These are phyloP conservation scores for Siniperca knerii DNA, from an alignment of 2,113 vertebrate species.

Conservation along the genomic window DNA sequence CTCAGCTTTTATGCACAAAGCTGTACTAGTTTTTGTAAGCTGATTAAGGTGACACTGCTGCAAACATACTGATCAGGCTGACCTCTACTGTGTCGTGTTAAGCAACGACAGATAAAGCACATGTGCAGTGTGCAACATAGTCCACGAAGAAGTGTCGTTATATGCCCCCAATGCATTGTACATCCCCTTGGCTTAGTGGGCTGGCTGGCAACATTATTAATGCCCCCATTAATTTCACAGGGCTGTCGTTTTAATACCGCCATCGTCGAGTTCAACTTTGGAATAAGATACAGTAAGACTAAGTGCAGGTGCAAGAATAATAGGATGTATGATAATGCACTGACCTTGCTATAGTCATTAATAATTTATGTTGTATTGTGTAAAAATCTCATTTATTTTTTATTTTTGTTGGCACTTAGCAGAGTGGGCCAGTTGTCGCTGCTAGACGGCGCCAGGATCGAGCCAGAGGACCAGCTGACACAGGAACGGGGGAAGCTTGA, in stretches of 20 bases:
- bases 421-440: conserved; percentile 31
- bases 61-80: background rate
- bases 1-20: background rate
- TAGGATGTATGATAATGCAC: conserved; percentile 34
- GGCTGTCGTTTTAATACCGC: conserved; percentile 47
- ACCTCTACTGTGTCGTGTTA: background rate
- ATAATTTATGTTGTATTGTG: conserved; percentile 61
- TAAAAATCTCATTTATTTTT: conserved; percentile 69
- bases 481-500: background rate
- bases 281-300: conserved; percentile 29
- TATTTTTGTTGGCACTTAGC: conserved; percentile 59
- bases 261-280: conserved; percentile 6
- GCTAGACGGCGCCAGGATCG: conserved; percentile 1
- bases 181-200: background rate
- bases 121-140: background rate
- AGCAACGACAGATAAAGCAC: background rate
- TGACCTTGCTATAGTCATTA: conserved; percentile 46
- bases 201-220: conserved; percentile 47
- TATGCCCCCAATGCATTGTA: background rate
- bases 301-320: conserved; percentile 52
- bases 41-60: background rate
- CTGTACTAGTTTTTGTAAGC: background rate
- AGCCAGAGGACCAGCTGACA: conserved; percentile 26
- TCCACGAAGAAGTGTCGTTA: background rate
- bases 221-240: conserved; percentile 48